Evolutionary conservation across 1,140 invertebrate species (phyloP).

Genomic region (Drosophila repletoides): DNA sequence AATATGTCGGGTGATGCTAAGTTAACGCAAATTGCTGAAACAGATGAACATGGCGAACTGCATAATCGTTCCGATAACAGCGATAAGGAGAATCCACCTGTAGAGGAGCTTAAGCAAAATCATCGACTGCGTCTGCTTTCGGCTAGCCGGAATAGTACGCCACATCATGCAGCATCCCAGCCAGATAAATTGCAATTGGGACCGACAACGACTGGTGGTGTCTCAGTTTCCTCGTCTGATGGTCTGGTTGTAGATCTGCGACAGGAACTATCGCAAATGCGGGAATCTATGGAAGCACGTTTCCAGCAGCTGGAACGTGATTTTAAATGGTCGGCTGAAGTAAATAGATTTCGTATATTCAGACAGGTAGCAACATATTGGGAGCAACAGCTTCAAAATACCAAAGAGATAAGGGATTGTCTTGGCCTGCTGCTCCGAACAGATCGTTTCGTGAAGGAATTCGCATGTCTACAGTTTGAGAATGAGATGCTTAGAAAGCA

Average conservation of each 20-base stretch:
- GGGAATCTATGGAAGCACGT: conserved; percentile 41
- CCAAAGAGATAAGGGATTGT: conserved; percentile 54
- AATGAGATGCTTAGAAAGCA: conserved; percentile 56
- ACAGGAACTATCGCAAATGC: conserved; percentile 8
- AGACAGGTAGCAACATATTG: conserved; percentile 48
- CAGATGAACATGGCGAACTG: conserved; percentile 47
- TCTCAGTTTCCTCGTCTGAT: conserved; percentile 6
- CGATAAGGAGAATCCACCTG: conserved; percentile 67
- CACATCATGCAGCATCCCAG: conserved; percentile 42
- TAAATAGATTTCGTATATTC: conserved; percentile 48
- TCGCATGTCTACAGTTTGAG: conserved; percentile 52
- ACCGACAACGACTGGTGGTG: conserved; percentile 28
- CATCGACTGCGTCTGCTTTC: conserved; percentile 49
- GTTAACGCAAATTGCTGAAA: conserved; percentile 65
- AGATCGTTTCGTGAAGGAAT: conserved; percentile 65
- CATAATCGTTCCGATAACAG: conserved; percentile 37
- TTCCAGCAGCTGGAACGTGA: conserved; percentile 55
- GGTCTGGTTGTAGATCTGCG: conserved; percentile 17
- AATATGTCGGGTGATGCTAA: conserved; percentile 58
- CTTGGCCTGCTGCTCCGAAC: conserved; percentile 51
- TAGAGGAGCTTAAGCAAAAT: conserved; percentile 32
- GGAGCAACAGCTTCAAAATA: conserved; percentile 44
- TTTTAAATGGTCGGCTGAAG: conserved; percentile 46
- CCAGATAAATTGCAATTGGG: conserved; percentile 8
- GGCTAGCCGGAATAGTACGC: conserved; percentile 66